phyloP scores from a whole-genome alignment of 2,113 vertebrate genomes.

The Setophaga petechia region DNA sequence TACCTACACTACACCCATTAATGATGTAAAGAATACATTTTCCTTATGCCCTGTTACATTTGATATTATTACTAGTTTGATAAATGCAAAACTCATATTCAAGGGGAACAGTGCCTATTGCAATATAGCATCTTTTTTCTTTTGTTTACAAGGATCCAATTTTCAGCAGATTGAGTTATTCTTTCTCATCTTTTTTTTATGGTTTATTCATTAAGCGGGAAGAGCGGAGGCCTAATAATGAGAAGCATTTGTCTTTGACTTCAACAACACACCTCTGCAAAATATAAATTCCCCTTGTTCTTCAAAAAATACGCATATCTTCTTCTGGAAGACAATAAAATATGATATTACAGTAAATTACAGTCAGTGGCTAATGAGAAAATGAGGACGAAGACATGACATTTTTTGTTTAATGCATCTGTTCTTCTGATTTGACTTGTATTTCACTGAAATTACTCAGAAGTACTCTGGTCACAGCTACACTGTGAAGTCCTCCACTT shows the following conservation, averaged over 20 bases:
- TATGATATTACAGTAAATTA: not conserved
- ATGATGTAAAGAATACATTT: not conserved
- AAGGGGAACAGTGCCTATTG: not conserved
- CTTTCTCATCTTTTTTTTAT: not conserved
- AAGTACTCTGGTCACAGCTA: not conserved
- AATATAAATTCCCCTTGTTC: not conserved
- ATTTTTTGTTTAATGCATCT: not conserved
- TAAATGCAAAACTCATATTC: not conserved
- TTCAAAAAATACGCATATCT: not conserved
- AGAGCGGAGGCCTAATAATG: not conserved
- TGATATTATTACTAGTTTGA: not conserved
- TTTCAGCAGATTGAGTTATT: not conserved
- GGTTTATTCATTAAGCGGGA: slow-evolving; percentile 2
- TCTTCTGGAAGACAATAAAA: not conserved
- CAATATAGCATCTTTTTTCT: not conserved
- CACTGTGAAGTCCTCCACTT: not conserved
- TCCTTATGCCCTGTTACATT: not conserved
- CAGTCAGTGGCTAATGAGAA: not conserved
- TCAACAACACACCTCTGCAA: not conserved
- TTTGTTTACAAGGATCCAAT: not conserved
- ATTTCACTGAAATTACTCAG: not conserved
- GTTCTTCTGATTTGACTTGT: not conserved
- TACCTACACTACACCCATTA: not conserved
- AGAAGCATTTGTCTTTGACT: not conserved
- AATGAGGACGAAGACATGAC: not conserved